A percentile compares a stretch with the other conserved stretches of the same genome.
Conservation (phyloP, 2,797 vertebrate genomes). For the Pteronotus mesoamericanus region DNA sequence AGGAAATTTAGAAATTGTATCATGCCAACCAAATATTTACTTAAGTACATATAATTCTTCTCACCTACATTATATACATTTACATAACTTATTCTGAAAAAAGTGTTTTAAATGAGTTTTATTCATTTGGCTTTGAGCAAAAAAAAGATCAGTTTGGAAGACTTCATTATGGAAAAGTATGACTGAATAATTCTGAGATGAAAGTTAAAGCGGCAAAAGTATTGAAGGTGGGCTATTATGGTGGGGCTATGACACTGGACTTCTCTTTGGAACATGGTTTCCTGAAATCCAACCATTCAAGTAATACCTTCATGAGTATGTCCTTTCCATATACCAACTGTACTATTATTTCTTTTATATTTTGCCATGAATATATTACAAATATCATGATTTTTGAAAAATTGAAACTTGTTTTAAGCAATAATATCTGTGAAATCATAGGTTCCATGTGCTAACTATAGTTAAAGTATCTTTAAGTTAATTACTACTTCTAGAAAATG, state of each 20-base stretch:
- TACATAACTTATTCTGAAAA: background rate
- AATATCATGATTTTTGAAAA: background rate
- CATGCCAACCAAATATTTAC: background rate
- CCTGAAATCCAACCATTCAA: background rate
- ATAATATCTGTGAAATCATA: background rate
- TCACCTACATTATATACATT: background rate
- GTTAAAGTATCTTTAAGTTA: constrained; percentile 4
- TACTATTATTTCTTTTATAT: background rate
- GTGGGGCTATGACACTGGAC: background rate
- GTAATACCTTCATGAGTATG: background rate
- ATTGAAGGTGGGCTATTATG: background rate
- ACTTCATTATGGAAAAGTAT: background rate
- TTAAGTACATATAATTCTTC: constrained; percentile 28
- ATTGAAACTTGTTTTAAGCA: background rate
- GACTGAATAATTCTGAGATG: background rate
- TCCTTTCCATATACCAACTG: background rate
- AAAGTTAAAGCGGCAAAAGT: background rate
- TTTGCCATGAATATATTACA: background rate
- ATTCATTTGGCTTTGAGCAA: background rate
- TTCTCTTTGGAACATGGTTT: background rate
- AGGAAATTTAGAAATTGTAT: background rate
- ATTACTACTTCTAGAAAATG: background rate
- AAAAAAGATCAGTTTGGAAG: background rate
- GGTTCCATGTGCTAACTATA: background rate
- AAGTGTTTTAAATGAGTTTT: background rate